These are phyloP conservation scores for Hoplodrina blanda DNA, from an alignment of 2,888 invertebrate genomes.

Conservation along the genomic window DNA sequence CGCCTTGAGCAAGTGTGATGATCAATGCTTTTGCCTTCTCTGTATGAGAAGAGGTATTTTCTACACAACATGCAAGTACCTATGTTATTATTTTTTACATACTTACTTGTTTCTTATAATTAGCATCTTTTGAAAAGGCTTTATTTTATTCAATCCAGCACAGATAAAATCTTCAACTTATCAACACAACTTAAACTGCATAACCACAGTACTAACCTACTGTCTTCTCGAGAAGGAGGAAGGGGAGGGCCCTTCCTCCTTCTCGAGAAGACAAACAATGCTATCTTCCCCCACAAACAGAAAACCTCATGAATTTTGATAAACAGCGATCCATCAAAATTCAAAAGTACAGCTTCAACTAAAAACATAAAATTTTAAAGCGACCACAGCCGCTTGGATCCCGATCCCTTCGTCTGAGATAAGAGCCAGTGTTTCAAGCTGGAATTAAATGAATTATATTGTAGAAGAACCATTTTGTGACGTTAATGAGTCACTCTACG, in stretches of 20 bases:
- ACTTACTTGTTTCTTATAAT: no score
- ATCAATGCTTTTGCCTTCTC: no score
- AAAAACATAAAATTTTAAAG: conserved; percentile 54
- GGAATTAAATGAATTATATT: conserved; percentile 61
- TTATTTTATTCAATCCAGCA: no score
- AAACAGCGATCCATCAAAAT: conserved; percentile 42
- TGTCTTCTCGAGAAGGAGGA: no score
- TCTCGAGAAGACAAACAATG: conserved; percentile 22
- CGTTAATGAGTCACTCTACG: conserved; percentile 56
- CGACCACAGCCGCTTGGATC: conserved; percentile 39
- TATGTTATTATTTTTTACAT: no score
- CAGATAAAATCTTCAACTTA: background rate
- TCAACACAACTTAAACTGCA: background rate
- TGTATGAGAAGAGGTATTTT: no score
- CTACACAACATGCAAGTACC: no score
- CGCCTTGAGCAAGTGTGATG: no score
- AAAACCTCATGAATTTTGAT: conserved; percentile 47
- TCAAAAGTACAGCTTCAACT: conserved; percentile 39
- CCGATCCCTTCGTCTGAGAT: conserved; percentile 48
- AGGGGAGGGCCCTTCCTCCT: background rate
- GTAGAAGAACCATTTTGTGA: conserved; percentile 57
- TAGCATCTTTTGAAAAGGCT: no score
- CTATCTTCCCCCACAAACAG: conserved; percentile 19
- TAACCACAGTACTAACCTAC: background rate
- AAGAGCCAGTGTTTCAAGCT: conserved; percentile 54